Evolutionary conservation across 2,888 invertebrate genomes (phyloP), one percentile per base, ranked within the genome.

Genomic region (Nymphalis urticae): DNA sequence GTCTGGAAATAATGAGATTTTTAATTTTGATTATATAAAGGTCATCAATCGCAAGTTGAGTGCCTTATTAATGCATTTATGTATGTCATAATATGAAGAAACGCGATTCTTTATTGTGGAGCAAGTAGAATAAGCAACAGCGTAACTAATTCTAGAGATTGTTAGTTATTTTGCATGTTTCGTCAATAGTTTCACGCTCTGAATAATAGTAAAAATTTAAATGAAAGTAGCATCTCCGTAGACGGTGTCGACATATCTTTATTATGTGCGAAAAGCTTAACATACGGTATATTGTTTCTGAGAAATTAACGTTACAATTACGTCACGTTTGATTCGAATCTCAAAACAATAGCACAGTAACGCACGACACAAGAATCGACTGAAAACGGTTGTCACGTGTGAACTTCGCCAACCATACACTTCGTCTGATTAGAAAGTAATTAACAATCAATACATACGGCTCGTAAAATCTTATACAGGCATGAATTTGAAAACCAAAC

Each of bases 161-260:
- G 92, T 92, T 85, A 88, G 84, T 90, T 90, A 90, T 92, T 92
- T 92, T 92, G 90, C 92, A 92, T 92, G 90, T 92, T 92, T 92
- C 92, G 92, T 90, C 88, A 91, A 90, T 86, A 81, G 86, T 88
- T 92, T 89, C 89, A 92, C 90, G 92, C 89, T 92, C 92, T 85
- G 86, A 87, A 91, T 91, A 85, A 77, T 80, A 73, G 77, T 71
- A 75, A 78, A 76, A 82, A 86, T 87, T 89, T 82, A 82, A 89
- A 89, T 88, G 90, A 90, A 90, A 92, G 91, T 90, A 84, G 83
- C 85, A 85, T 87, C 87, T 88, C 80, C 78, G 78, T 77, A 76
- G 74, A 68, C 65, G 62, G 48, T 77, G 75, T 77, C 75, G 76
- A 75, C 76, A 78, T 75, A 69, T 65, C 74, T 72, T 70, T 66